Evolutionary conservation across 2,797 vertebrate species (phyloP), one percentile per base, ranked within the genome.

Genomic region (Podargus strigoides): DNA sequence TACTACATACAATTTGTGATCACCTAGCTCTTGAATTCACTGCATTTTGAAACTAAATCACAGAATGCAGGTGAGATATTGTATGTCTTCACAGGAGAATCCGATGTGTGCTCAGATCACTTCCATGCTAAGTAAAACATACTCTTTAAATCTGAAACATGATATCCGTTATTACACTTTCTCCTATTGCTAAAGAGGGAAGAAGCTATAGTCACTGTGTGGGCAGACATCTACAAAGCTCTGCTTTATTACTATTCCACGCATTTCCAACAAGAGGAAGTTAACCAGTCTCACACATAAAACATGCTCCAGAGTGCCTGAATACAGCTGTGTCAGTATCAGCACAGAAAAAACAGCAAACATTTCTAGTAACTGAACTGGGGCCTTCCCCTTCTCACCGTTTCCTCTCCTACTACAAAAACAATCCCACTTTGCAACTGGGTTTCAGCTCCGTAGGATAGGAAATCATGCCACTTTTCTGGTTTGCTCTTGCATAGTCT

Each of bases 181-280:
- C 80, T 80, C 27, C 42, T 85, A 1, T 32, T 47, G 78, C 66
- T 79, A 44, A 88, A 69, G 76, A 87, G 62, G 73, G 82, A 64
- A 80, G 85, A 79, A 76, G 50, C 66, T 81, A 7, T 30, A 69
- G 82, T 92, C 17, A 4, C 64, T 86, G 67, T 86, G 93, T 95
- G 94, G 92, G 93, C 87, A 96, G 85, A 82, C 44, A 28, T 73
- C 66, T 76, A 91, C 92, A 94, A 96, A 95, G 94, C 85, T 72
- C 66, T 93, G 67, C 85, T 96, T 95, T 92, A 92, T 92, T 96
- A 69, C 94, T 91, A 72, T 91, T 95, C 88, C 96, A 3, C 0
- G 26, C 3, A 0, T 72, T 86, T 75, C 90, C 76, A 96, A 24
- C 0, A 16, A 83, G 82, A 95, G 82, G 76, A 96, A 96, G 77